phyloP scores from a whole-genome alignment of 2,113 vertebrate genomes.

The Apus apus region DNA sequence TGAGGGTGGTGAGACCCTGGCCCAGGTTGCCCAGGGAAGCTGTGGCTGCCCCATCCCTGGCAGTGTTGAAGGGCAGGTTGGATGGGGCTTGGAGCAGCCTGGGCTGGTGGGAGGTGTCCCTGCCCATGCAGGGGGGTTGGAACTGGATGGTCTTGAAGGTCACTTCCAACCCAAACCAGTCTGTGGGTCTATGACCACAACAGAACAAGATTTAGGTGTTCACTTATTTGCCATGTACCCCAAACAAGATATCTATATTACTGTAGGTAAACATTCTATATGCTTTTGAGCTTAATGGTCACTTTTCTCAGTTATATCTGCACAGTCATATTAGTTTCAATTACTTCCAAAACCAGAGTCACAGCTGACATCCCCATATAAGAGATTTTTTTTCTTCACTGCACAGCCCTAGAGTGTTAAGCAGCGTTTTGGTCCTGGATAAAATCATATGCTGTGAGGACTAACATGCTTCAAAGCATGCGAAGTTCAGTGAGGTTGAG shows the following conservation, averaged over 20 bases:
- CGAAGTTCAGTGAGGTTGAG: neutral
- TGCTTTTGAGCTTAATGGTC: neutral
- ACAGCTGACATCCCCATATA: neutral
- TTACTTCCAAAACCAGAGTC: neutral
- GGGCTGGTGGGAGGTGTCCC: too few species aligned
- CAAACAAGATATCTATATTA: neutral
- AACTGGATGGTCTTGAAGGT: too few species aligned
- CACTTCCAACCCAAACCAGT: too few species aligned
- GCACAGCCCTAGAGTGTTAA: neutral
- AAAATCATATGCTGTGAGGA: neutral
- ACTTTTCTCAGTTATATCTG: neutral
- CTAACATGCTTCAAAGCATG: neutral
- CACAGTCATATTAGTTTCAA: neutral
- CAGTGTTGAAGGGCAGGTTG: too few species aligned
- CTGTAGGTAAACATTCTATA: neutral
- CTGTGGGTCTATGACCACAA: neutral
- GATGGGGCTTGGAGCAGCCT: too few species aligned
- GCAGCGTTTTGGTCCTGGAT: neutral
- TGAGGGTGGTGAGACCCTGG: too few species aligned
- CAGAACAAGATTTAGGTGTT: neutral
- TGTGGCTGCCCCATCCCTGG: too few species aligned
- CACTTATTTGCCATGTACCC: neutral
- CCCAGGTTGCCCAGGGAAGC: too few species aligned
- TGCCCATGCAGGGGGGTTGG: too few species aligned
- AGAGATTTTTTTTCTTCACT: neutral